phyloP scores from a whole-genome alignment of 2,797 vertebrate species.

The Diglossa cyanea region DNA sequence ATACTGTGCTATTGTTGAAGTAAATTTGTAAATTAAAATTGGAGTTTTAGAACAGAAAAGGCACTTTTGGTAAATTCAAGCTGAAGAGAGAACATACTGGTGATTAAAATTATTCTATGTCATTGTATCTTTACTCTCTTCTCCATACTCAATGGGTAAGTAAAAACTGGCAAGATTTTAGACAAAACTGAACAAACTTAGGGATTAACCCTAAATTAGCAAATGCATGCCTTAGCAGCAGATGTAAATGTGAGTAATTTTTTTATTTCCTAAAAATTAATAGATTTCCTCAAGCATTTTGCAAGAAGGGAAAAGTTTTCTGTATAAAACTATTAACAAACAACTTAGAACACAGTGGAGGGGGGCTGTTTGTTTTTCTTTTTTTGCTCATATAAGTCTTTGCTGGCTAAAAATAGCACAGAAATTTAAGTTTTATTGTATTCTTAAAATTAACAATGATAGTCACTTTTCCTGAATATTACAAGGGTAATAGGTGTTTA shows the following conservation, averaged over 20 bases:
- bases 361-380: neutral
- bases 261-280: neutral
- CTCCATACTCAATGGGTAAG: neutral
- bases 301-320: neutral
- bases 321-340: neutral
- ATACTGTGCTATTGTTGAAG: neutral
- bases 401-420: neutral
- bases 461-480: neutral
- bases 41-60: neutral
- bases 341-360: accelerated
- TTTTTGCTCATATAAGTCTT: neutral
- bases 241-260: neutral
- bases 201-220: neutral
- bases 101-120: neutral
- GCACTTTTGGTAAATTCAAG: neutral
- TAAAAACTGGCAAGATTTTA: neutral
- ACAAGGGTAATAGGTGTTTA: neutral
- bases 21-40: neutral
- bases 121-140: neutral
- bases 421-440: neutral
- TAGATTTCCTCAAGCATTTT: neutral
- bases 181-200: neutral
- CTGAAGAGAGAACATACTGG: neutral
- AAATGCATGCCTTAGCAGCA: neutral
- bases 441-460: neutral